These are phyloP conservation scores for Pseudomyrmex dendroicus DNA, from an alignment of 1,140 invertebrate genomes.

Conservation along the genomic window DNA sequence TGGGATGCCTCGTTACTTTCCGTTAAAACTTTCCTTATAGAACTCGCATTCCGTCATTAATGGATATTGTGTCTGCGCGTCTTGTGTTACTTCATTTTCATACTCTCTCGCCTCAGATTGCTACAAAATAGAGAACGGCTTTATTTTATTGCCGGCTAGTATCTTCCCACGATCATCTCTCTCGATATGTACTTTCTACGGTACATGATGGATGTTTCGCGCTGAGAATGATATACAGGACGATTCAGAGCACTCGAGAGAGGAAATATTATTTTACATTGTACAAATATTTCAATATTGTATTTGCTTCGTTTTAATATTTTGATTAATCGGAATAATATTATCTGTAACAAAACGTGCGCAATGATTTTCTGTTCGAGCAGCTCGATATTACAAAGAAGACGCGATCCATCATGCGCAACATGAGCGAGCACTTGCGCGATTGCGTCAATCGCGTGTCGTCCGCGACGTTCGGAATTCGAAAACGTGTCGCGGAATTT, in stretches of 20 bases:
- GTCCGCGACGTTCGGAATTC: constrained; percentile 32
- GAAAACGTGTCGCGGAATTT: constrained; percentile 55
- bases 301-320: too few relatives aligned
- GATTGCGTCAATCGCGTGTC: constrained; percentile 15
- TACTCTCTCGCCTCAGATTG: background rate
- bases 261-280: background rate
- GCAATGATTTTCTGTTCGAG: too few relatives aligned
- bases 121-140: constrained; percentile 9
- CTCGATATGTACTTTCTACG: constrained; percentile 29
- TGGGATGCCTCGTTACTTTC: constrained; percentile 21
- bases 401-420: background rate
- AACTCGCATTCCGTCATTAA: constrained; percentile 34
- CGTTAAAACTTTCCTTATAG: constrained; percentile 19
- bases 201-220: constrained; percentile 34
- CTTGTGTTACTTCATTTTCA: constrained; percentile 35
- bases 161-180: constrained; percentile 56
- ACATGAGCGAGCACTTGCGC: background rate
- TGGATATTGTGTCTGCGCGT: background rate
- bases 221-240: constrained; percentile 1
- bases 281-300: too few relatives aligned
- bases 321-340: too few relatives aligned
- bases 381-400: background rate
- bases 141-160: constrained; percentile 39
- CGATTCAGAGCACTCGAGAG: background rate
- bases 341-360: too few relatives aligned